Conservation (phyloP, 1,140 invertebrate species). For the Danaus melanippus region DNA sequence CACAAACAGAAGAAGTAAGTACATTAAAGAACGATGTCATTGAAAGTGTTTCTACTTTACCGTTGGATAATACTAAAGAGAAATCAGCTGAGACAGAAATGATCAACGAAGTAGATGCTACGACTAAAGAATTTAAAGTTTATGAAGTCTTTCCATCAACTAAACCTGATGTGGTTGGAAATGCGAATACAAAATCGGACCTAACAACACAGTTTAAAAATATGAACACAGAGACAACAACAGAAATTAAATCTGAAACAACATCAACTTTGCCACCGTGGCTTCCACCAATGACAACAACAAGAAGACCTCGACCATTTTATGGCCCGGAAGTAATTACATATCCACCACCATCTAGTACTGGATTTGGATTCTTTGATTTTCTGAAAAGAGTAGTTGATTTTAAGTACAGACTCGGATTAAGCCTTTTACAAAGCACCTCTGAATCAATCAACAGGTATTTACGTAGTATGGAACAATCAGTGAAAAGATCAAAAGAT, state of each 20-base stretch:
- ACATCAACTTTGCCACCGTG: conserved; percentile 43
- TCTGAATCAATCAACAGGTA: conserved; percentile 63
- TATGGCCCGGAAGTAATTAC: conserved; percentile 49
- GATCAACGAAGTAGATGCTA: conserved; percentile 40
- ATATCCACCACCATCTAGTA: conserved; percentile 44
- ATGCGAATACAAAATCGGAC: conserved; percentile 24
- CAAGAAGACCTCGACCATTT: conserved; percentile 28
- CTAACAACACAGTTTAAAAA: conserved; percentile 36
- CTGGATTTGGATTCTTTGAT: conserved; percentile 44
- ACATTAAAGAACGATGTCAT: conserved; percentile 36
- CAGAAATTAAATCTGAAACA: conserved; percentile 46
- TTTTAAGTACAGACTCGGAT: conserved; percentile 64
- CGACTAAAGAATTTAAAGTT: conserved; percentile 55
- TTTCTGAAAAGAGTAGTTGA: conserved; percentile 64
- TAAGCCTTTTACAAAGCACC: conserved; percentile 64
- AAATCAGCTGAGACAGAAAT: conserved; percentile 35
- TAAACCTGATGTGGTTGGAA: conserved; percentile 23
- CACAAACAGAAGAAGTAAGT: conserved; percentile 25
- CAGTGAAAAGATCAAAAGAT: conserved; percentile 29
- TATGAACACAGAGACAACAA: conserved; percentile 55
- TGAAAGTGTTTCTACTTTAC: conserved; percentile 57
- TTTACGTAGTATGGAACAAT: conserved; percentile 52
- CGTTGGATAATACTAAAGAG: conserved; percentile 36
- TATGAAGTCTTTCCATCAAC: conserved; percentile 52
- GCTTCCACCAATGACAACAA: conserved; percentile 29